Conservation (phyloP, 2,113 vertebrate species). For the Podilymbus podiceps region DNA sequence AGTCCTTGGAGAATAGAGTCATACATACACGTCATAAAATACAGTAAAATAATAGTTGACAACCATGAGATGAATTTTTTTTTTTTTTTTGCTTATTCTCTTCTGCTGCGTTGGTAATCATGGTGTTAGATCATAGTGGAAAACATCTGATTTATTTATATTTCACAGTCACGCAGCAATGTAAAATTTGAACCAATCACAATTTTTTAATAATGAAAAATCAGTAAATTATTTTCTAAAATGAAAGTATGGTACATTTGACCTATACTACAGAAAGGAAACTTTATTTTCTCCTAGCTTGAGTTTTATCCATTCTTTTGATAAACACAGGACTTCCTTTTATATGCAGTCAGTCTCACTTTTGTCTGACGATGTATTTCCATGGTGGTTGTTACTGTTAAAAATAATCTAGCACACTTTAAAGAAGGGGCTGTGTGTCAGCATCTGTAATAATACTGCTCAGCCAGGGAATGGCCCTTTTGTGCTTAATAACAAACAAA, state of each 20-base stretch:
- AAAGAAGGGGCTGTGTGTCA: not conserved
- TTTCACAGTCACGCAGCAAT: not conserved
- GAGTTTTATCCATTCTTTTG: not conserved
- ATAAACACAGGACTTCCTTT: constrained; percentile 7
- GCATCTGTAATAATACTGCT: not conserved
- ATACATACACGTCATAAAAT: not conserved
- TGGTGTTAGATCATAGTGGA: not conserved
- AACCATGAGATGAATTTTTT: not conserved
- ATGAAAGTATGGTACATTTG: not conserved
- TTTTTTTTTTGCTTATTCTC: not conserved
- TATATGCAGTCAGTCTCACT: not conserved
- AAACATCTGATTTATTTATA: not conserved
- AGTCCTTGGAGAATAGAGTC: not conserved
- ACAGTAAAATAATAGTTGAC: constrained; percentile 24
- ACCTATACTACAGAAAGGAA: not conserved
- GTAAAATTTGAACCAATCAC: not conserved
- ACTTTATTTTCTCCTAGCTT: not conserved
- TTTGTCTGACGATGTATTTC: not conserved
- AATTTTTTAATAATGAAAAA: not conserved
- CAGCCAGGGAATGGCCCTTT: not conserved
- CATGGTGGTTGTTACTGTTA: not conserved
- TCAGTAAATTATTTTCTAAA: not conserved
- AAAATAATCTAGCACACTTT: not conserved
- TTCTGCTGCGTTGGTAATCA: not conserved
- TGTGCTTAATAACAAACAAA: not conserved